Evolutionary conservation across 2,888 invertebrate genomes (phyloP).

Genomic region (Tetanocera ferruginea): DNA sequence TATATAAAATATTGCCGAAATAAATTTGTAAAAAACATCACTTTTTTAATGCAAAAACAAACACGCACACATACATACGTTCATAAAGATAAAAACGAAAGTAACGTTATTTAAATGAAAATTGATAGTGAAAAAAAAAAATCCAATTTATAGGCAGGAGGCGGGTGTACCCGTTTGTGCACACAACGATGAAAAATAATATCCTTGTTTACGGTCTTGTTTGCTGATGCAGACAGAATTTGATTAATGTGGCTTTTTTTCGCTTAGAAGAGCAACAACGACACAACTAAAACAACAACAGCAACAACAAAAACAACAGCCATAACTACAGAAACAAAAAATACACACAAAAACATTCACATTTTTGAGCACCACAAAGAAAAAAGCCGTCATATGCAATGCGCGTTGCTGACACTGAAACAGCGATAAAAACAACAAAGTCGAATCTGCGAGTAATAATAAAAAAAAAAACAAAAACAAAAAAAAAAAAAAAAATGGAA

Average conservation of each 20-base stretch:
- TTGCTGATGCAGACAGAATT: conserved; percentile 47
- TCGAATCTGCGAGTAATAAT: neutral
- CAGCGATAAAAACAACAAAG: neutral
- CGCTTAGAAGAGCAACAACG: conserved; percentile 44
- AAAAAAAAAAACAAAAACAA: neutral
- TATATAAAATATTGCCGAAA: no score
- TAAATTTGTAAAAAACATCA: no score
- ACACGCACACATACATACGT: neutral
- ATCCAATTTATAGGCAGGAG: neutral
- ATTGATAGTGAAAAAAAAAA: no score
- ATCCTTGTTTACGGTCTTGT: conserved; percentile 18
- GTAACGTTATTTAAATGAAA: no score
- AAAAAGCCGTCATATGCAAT: neutral
- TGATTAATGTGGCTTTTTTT: conserved; percentile 60
- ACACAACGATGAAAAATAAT: conserved; percentile 3
- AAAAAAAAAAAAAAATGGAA: neutral
- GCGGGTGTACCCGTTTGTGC: neutral
- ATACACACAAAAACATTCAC: neutral
- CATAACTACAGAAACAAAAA: conserved; percentile 4
- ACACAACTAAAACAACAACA: conserved; percentile 45
- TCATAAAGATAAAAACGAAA: neutral
- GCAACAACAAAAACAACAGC: conserved; percentile 15
- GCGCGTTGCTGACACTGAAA: neutral
- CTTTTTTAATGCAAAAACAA: neutral
- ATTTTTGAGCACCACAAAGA: neutral